Conservation (phyloP, 2,888 invertebrate genomes). For the Tinea semifulvella region DNA sequence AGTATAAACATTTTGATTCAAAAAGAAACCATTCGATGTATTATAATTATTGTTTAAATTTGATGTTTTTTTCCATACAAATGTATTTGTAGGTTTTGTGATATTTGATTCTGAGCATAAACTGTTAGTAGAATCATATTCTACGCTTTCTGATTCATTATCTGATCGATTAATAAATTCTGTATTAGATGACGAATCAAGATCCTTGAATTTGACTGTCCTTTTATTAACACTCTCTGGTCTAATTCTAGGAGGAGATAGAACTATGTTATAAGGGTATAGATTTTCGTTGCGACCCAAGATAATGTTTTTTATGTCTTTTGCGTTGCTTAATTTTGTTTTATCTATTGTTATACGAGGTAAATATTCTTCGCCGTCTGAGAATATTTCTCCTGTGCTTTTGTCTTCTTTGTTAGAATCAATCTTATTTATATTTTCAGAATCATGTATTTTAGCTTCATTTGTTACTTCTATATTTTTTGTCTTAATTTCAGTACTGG, state of each 20-base stretch:
- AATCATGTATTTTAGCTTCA: background rate
- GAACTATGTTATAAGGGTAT: conserved; percentile 53
- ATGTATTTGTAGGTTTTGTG: conserved; percentile 36
- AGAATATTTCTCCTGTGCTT: conserved; percentile 35
- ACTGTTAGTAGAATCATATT: conserved; percentile 23
- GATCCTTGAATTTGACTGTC: conserved; percentile 40
- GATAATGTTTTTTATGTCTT: conserved; percentile 47
- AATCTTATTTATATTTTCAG: conserved; percentile 19
- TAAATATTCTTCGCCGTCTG: conserved; percentile 39
- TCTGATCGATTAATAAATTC: conserved; percentile 16
- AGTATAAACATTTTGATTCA: conserved; percentile 25
- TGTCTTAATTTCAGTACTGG: conserved; percentile 22
- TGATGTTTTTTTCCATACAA: conserved; percentile 33
- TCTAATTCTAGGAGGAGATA: conserved; percentile 46
- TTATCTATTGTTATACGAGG: conserved; percentile 37
- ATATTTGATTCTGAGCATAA: conserved; percentile 34
- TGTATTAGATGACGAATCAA: background rate
- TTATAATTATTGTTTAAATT: conserved; percentile 17
- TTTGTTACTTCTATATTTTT: background rate
- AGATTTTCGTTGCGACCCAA: conserved; percentile 42
- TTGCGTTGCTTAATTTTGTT: conserved; percentile 24
- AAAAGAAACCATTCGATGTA: conserved; percentile 17
- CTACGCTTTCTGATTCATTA: conserved; percentile 15
- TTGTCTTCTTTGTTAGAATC: background rate
- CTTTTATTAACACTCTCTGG: conserved; percentile 31